Evolutionary conservation across 2,888 invertebrate genomes (phyloP).

Genomic region (Apomyelois bistriatella): DNA sequence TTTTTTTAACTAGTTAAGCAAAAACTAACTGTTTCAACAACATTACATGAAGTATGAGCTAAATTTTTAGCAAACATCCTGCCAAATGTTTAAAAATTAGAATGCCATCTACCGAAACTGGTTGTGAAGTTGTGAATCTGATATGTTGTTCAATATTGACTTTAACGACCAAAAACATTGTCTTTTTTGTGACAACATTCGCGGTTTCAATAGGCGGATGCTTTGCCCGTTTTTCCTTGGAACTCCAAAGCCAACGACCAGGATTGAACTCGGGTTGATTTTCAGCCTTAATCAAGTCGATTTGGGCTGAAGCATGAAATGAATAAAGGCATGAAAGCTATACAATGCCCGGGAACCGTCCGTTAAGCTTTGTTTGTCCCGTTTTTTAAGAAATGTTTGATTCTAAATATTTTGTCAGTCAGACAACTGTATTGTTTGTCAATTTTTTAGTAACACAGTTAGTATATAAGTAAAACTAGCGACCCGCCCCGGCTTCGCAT

Average conservation of each 20-base stretch:
- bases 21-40: no score
- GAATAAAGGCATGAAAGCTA: constrained; percentile 2
- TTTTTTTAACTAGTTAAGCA: no score
- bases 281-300: constrained; percentile 37
- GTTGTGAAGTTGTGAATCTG: background rate
- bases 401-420: no score
- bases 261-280: constrained; percentile 51
- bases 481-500: no score
- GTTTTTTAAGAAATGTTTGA: background rate
- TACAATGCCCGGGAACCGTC: constrained; percentile 5
- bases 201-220: constrained; percentile 40
- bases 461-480: no score
- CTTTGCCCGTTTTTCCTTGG: constrained; percentile 22
- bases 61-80: no score
- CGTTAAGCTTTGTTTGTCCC: background rate
- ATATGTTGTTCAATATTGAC: background rate
- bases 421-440: no score
- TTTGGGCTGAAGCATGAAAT: constrained; percentile 17
- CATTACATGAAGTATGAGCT: no score
- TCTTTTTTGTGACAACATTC: background rate
- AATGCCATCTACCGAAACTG: background rate
- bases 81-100: background rate
- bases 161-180: background rate
- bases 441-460: no score
- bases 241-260: constrained; percentile 30